Percentiles rank a stretch among this genome's conserved stretches.
Conservation (phyloP, 2,113 vertebrate species). For the Cyprinodon tularosa region DNA sequence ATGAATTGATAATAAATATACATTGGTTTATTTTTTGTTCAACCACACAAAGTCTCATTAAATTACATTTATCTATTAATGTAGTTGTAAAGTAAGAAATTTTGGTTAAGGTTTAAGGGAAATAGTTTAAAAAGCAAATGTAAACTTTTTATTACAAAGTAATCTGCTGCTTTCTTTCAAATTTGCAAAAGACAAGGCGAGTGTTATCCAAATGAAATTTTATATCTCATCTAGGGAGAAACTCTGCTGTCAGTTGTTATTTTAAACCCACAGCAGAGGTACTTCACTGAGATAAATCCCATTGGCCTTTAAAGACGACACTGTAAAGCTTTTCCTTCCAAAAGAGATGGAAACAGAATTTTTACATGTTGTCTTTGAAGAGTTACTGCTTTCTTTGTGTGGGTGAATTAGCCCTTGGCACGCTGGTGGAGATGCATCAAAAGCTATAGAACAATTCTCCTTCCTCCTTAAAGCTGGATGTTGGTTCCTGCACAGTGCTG, state of each 20-base stretch:
- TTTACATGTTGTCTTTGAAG: slow-evolving; percentile 44
- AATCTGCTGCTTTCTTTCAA: slow-evolving; percentile 60
- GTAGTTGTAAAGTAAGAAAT: neutral
- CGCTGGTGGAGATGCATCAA: slow-evolving; percentile 14
- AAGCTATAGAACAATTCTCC: slow-evolving; percentile 25
- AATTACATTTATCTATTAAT: too few species aligned
- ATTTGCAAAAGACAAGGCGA: slow-evolving; percentile 61
- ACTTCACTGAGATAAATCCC: slow-evolving; percentile 63
- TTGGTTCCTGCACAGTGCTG: neutral
- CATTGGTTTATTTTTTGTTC: too few species aligned
- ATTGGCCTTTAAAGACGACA: slow-evolving; percentile 53
- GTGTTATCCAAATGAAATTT: slow-evolving; percentile 65
- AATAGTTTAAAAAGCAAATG: neutral
- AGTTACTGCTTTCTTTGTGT: slow-evolving; percentile 22
- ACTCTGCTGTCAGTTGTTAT: slow-evolving; percentile 64
- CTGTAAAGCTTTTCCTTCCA: slow-evolving; percentile 22
- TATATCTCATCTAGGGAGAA: slow-evolving; percentile 66
- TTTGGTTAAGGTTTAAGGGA: neutral
- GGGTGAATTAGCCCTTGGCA: slow-evolving; percentile 35
- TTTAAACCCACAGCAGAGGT: slow-evolving; percentile 63
- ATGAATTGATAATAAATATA: too few species aligned
- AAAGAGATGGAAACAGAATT: slow-evolving; percentile 50
- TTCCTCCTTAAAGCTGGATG: slow-evolving; percentile 19
- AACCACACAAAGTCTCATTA: too few species aligned
- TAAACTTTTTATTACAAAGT: slow-evolving; percentile 57